Evolutionary conservation across 1,140 invertebrate genomes (phyloP), one percentile per base, ranked within the genome.

Genomic region (Holotrichia oblita): DNA sequence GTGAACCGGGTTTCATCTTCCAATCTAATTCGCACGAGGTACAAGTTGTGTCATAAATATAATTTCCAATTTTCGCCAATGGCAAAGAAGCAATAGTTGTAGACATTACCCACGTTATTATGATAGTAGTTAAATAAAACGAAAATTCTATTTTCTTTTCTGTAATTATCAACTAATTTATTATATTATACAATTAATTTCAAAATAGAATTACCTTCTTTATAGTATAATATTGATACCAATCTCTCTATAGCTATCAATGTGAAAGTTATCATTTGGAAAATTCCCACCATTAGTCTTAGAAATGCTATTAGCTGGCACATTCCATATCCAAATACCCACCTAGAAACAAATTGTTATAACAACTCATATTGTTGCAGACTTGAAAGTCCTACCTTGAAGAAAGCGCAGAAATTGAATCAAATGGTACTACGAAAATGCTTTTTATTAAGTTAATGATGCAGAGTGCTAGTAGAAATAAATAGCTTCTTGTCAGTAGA

Each of bases 21-120:
- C 74, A 76, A 76, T 76, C 74, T 20, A 76, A 76, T 55, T 76
- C 74, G 42, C 74, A 76, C n/a, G 42, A 22, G n/a, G 74, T 76
- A 14, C 74, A 76, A 10, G 74, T 48, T 6, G 74, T 76, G 41
- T 76, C 74, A 24, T 76, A 55, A 22, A 55, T 76, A 76, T 76
- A 76, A 24, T 27, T 55, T 42, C 74, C 42, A 27, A 44, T 44
- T 20, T 42, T 9, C 20, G 34, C 74, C 24, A 76, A 76, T 44
- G 74, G 74, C 8, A 76, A 22, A 76, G 14, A 24, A 1, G 74
- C 74, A n/a, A 76, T 76, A 24, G 24, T 44, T 6, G 42, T 22
- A 41, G 74, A 42, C 4, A 55, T 9, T 3, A 55, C 20, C 40
- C 42, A 76, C n/a, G 41, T 12, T 6, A 76, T 24, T 44, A 48